Base-by-base conservation (phyloP, 2,113 vertebrate species). In the Lasiurus cinereus region DNA sequence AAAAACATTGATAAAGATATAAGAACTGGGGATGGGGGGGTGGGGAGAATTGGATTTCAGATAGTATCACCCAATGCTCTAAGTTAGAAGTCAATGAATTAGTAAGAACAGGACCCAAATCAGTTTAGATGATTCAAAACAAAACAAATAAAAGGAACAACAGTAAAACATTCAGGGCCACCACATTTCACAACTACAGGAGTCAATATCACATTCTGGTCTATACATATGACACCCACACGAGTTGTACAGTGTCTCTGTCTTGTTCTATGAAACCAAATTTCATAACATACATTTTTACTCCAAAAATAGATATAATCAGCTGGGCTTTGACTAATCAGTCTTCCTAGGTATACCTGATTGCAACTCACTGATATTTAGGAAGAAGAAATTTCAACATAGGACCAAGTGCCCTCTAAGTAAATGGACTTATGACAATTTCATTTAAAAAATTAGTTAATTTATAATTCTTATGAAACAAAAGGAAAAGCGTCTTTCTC, bases 321-420 rank as follows among this genome's bases (percentile, higher is more conserved):
- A 76, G 11, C 82, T 91, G 83, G 33, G 31, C 24, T 72, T 74
- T 78, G 56, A 78, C 16, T 88, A 83, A 59, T 90, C 48, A 92
- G 39, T 83, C 85, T 89, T 85, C 67, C 3, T 16, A 10, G 43
- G 74, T 82, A 12, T 66, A 33, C 62, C 72, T 91, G 24, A 91
- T 88, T 48, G 24, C 46, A 95, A 91, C 76, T 48, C 33, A 66
- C 4, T 77, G 50, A 80, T 72, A 88, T 50, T 91, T 93, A 85
- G 18, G 29, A 95, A 83, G 52, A 93, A 90, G 29, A 16, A 50
- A 94, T 88, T 74, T 94, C 54, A 93, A 91, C 31, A 76, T 39
- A 69, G 9, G 22, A 88, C 39, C 13, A 64, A 93, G 27, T 31
- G 1, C 18, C n/a, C 86, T 93, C 50, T 59, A 69, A 90, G 64